Evolutionary conservation across 2,797 vertebrate genomes (phyloP).

Genomic region (Pristis pectinata): DNA sequence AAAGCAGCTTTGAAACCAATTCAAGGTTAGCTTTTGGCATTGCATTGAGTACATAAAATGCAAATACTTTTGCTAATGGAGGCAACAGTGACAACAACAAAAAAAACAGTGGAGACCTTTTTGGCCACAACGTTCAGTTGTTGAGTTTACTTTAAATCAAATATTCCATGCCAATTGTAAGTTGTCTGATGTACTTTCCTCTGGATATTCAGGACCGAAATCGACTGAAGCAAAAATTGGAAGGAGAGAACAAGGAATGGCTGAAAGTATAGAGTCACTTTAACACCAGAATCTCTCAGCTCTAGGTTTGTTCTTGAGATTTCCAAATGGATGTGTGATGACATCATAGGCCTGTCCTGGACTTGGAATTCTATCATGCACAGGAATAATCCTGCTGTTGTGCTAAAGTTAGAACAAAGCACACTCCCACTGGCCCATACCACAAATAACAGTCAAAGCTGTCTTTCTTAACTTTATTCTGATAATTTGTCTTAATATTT

Average conservation of each 20-base stretch:
- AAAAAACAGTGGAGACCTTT: not conserved
- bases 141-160: conserved; percentile 11
- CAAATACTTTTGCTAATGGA: not conserved
- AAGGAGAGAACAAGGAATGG: too few species aligned
- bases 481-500: not conserved
- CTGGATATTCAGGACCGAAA: too few species aligned
- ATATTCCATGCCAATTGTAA: not conserved
- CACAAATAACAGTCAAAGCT: not conserved
- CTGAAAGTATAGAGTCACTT: too few species aligned
- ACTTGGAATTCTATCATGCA: too few species aligned
- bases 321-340: not conserved
- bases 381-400: too few species aligned
- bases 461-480: not conserved
- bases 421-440: not conserved
- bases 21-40: not conserved
- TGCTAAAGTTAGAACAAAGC: not conserved
- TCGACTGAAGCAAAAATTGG: too few species aligned
- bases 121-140: not conserved
- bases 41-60: not conserved
- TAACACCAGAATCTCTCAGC: not conserved
- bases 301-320: not conserved
- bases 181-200: too few species aligned
- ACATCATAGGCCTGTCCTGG: too few species aligned
- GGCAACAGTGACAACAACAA: not conserved
- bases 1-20: not conserved